These are phyloP conservation scores for Coelogynopora nodosa DNA, from an alignment of 2,888 invertebrate genomes.

Conservation along the genomic window DNA sequence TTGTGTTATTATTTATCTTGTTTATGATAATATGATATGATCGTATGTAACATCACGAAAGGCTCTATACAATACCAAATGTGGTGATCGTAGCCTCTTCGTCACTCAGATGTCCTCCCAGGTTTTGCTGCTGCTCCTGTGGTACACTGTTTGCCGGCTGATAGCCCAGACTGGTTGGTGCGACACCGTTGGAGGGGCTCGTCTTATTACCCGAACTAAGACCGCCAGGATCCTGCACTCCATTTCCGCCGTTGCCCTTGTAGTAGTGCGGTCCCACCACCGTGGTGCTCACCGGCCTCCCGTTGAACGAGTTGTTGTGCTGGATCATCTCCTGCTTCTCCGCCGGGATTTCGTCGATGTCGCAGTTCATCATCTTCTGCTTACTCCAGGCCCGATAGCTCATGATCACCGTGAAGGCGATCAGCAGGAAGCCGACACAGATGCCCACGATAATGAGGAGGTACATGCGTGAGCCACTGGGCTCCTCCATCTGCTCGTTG, in stretches of 20 bases:
- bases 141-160: neutral
- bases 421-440: conserved; percentile 36
- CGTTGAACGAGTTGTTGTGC: neutral
- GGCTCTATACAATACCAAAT: neutral
- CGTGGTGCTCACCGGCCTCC: neutral
- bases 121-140: neutral
- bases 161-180: neutral
- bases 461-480: conserved; percentile 36
- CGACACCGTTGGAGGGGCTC: neutral
- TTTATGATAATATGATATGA: too few relatives aligned
- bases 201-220: neutral
- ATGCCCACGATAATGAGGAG: conserved; percentile 39
- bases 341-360: neutral
- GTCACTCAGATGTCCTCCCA: neutral
- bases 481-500: neutral
- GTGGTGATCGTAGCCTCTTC: conserved; percentile 4
- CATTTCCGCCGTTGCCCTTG: neutral
- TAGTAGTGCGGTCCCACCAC: neutral
- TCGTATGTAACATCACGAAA: neutral
- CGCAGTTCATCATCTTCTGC: conserved; percentile 26
- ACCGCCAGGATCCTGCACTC: neutral
- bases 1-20: neutral
- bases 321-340: conserved; percentile 42
- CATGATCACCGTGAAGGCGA: conserved; percentile 40
- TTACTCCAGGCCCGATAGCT: conserved; percentile 43